phyloP scores from a whole-genome alignment of 2,888 invertebrate genomes.

The Unio delphinus region DNA sequence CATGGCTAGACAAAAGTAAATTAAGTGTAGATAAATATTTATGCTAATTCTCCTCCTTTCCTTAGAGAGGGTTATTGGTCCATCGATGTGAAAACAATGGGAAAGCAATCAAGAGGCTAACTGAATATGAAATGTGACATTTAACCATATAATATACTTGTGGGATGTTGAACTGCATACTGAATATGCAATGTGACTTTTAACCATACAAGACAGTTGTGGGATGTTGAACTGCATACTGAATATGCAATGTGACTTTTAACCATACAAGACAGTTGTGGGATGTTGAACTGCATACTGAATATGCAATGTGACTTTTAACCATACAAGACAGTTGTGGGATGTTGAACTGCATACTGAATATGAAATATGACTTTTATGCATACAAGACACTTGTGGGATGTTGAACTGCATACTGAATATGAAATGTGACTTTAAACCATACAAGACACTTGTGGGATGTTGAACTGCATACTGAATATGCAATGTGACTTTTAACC shows the following conservation, averaged over 20 bases:
- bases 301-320: slow-evolving; percentile 11
- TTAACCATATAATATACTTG: slow-evolving; percentile 19
- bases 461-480: slow-evolving; percentile 12
- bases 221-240: slow-evolving; percentile 2
- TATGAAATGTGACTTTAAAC: slow-evolving; percentile 15
- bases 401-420: slow-evolving; percentile 12
- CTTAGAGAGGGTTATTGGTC: neutral
- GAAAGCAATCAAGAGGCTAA: neutral
- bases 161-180: neutral
- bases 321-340: slow-evolving; percentile 13
- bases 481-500: slow-evolving; percentile 16
- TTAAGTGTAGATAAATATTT: neutral
- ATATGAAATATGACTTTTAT: slow-evolving; percentile 10
- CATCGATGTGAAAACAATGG: neutral
- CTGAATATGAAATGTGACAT: neutral
- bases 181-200: slow-evolving; percentile 11
- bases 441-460: slow-evolving; percentile 3
- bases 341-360: slow-evolving; percentile 12
- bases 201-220: slow-evolving; percentile 18
- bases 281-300: slow-evolving; percentile 5
- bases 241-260: slow-evolving; percentile 10
- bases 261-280: slow-evolving; percentile 18
- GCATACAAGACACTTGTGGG: slow-evolving; percentile 8
- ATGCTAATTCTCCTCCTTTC: too few species aligned
- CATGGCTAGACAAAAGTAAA: too few species aligned